Base-by-base conservation (phyloP, 2,113 vertebrate genomes). In the Neotoma lepida region DNA sequence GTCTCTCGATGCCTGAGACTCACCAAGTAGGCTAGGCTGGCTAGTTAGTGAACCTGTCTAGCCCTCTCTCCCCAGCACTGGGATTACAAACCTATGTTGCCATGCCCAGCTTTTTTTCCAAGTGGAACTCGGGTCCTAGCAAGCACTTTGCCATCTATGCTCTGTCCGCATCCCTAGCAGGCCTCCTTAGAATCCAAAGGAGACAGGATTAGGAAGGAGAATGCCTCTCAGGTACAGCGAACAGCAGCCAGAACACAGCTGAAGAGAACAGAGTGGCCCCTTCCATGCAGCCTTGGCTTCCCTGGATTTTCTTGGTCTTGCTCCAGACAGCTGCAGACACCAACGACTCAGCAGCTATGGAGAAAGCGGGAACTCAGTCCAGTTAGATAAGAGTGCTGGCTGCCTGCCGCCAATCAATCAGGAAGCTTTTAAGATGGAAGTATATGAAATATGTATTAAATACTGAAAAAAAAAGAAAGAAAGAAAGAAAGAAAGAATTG, bases 371-470 rank as follows among this genome's bases (percentile, higher is more conserved):
- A 96, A 94, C 95, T 95, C 80, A 64, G 96, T 98, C 95, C 97
- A 97, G 96, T 97, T 96, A 97, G 97, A 96, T 96, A 97, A 98
- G 90, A 84, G 93, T 78, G 46, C 96, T 98, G 97, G 97, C 97
- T 92, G 96, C 88, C 95, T 97, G 97, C 96, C 90, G 84, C 92
- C 94, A 94, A 86, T 41, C 46, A 97, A 97, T 97, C 96, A 90
- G 97, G 98, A 97, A 97, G 94, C 96, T 98, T 97, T 51, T 97
- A 97, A 97, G 97, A 97, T 80, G 86, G 95, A 96, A 97, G 94
- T 94, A 97, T 97, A 98, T 97, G 97, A 97, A 97, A 98, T 94
- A 97, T 94, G 77, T 97, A 96, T 97, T 97, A 97, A 91, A 95
- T 78, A 66, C 24, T 20, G 49, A 66, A 84, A 46, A 61, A 9